Base-by-base conservation (phyloP, 2,113 vertebrate genomes). In the Dicentrarchus labrax region DNA sequence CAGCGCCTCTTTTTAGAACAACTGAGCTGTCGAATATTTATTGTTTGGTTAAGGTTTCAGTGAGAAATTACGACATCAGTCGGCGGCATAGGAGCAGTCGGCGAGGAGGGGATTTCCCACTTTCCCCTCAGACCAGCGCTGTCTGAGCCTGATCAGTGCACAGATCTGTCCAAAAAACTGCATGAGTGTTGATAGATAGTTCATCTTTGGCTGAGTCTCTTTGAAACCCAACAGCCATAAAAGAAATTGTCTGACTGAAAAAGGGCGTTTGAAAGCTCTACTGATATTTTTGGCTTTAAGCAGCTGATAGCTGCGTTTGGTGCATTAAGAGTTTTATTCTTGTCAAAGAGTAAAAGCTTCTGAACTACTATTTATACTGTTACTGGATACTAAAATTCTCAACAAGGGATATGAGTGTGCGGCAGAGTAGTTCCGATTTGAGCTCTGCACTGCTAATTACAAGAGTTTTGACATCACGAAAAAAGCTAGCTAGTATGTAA, bases 11-110 rank as follows among this genome's bases (percentile, higher is more conserved):
- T 88, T 91, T 92, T 83, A 88, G 76, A 91, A 86, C 77, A 83
- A 92, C 86, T 84, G 84, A 93, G 91, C 88, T 91, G 87, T 88
- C 74, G 82, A 89, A 89, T 90, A 94, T 92, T 92, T 90, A 93
- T 86, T 93, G 90, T 91, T 92, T 87, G 88, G 77, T 91, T 93
- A 88, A 88, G 90, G 86, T 87, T 89, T 90, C 88, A 80, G 86
- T 47, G 76, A 85, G 83, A 91, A 88, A 88, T 90, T 68, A 89
- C 84, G 76, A 85, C 90, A 89, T 89, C 78, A 88, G 89, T 76
- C 75, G 39, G 66, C 30, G 22, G 78, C 50, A 68, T 22, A 73
- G 78, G 69, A 89, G 85, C 77, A 21, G 73, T 73, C 57, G 19
- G 78, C 12, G 4, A 59, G 41, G 30, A 47, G 91, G 93, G 94